Evolutionary conservation across 1,140 invertebrate genomes (phyloP).

Genomic region (Pristionchus pacificus): DNA sequence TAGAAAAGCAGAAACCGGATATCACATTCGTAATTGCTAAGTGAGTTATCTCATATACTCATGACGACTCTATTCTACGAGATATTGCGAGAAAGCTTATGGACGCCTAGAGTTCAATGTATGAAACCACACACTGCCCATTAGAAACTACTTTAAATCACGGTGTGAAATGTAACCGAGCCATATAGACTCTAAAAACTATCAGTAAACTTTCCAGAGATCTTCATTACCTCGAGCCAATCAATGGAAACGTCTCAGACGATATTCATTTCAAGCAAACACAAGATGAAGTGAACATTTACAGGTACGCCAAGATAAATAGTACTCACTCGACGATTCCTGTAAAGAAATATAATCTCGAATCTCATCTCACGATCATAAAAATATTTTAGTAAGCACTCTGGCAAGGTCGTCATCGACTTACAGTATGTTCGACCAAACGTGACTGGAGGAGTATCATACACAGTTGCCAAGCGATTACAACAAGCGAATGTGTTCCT

Average conservation of each 20-base stretch:
- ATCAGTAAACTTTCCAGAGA: not conserved
- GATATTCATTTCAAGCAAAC: too few relatives aligned
- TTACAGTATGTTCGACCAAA: not conserved
- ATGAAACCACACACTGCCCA: too few relatives aligned
- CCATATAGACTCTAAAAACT: not conserved
- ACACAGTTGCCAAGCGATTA: not conserved
- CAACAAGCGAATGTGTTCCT: not conserved
- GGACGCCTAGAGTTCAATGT: too few relatives aligned
- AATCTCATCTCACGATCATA: not conserved
- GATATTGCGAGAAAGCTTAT: too few relatives aligned
- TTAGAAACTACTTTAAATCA: too few relatives aligned
- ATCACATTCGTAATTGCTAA: not conserved
- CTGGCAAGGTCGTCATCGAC: not conserved
- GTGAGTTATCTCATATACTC: too few relatives aligned
- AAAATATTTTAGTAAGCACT: not conserved
- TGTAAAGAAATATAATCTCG: not conserved
- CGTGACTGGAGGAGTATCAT: not conserved
- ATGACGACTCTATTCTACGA: too few relatives aligned
- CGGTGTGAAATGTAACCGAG: too few relatives aligned
- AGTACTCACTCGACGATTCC: not conserved
- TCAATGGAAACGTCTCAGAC: not conserved
- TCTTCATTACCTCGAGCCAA: not conserved
- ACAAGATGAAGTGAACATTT: too few relatives aligned
- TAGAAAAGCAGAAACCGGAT: not conserved
- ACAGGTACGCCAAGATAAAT: too few relatives aligned